Evolutionary conservation across 2,888 invertebrate species (phyloP).

Genomic region (Cotesia congregata): DNA sequence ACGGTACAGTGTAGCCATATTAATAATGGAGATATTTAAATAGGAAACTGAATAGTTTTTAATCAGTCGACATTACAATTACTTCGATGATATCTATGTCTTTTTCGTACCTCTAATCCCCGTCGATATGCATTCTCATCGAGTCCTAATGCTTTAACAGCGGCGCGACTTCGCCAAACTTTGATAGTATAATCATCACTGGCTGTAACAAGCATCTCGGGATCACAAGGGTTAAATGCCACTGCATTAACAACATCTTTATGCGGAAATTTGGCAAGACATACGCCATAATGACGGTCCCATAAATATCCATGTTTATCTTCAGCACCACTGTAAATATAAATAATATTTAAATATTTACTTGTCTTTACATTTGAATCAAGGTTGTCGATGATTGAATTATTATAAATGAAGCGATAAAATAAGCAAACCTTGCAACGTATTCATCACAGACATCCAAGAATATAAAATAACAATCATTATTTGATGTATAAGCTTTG

Average conservation of each 20-base stretch:
- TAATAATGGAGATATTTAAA: slow-evolving; percentile 53
- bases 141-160: slow-evolving; percentile 70
- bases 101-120: slow-evolving; percentile 70
- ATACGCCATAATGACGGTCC: slow-evolving; percentile 87
- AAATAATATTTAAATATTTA: slow-evolving; percentile 53
- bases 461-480: slow-evolving; percentile 90
- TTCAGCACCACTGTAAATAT: slow-evolving; percentile 81
- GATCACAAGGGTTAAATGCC: slow-evolving; percentile 85
- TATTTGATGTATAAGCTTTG: slow-evolving; percentile 86
- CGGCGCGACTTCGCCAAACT: slow-evolving; percentile 73
- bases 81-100: slow-evolving; percentile 60
- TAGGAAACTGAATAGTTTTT: slow-evolving; percentile 66
- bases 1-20: not conserved
- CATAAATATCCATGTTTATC: slow-evolving; percentile 87
- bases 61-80: slow-evolving; percentile 66
- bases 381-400: not conserved
- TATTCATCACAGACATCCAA: slow-evolving; percentile 86
- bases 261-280: slow-evolving; percentile 82
- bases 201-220: slow-evolving; percentile 85
- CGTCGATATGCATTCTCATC: slow-evolving; percentile 67
- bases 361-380: not conserved
- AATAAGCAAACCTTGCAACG: slow-evolving; percentile 79
- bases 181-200: slow-evolving; percentile 86
- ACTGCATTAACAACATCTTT: slow-evolving; percentile 87
- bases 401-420: not conserved